These are phyloP conservation scores for Micronycteris hirsuta DNA, from an alignment of 2,113 vertebrate species.

Conservation along the genomic window DNA sequence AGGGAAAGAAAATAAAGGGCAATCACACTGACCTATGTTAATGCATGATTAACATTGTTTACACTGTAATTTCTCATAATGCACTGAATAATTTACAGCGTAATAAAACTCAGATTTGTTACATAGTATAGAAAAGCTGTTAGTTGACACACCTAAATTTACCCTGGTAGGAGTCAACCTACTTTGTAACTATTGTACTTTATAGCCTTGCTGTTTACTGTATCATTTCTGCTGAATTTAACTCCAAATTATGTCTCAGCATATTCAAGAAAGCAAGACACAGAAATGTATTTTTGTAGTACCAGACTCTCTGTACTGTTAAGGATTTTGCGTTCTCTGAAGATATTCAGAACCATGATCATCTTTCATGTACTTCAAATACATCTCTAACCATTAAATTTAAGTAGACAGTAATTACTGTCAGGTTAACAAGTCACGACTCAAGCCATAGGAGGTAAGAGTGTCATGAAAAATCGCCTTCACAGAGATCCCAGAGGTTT, in stretches of 20 bases:
- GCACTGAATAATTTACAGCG: not conserved
- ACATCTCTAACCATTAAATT: not conserved
- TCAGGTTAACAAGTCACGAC: not conserved
- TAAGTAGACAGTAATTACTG: not conserved
- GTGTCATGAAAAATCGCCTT: not conserved
- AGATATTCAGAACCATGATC: not conserved
- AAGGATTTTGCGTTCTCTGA: conserved; percentile 12
- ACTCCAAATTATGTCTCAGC: not conserved
- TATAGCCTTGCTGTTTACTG: not conserved
- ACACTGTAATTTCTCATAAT: not conserved
- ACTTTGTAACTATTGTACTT: not conserved
- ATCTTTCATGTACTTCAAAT: not conserved
- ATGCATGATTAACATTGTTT: not conserved
- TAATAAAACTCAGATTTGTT: conserved; percentile 3
- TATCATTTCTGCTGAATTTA: conserved; percentile 15
- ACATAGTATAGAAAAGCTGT: not conserved
- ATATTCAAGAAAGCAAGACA: not conserved
- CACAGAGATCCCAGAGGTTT: not conserved
- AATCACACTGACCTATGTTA: not conserved
- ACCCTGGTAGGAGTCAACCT: not conserved
- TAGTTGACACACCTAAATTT: not conserved
- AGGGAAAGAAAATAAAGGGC: not conserved
- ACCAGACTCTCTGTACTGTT: not conserved
- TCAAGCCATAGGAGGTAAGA: not conserved
- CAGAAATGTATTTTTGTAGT: not conserved